A percentile compares a stretch with the other conserved stretches of the same genome.
Conservation (phyloP, 2,113 vertebrate species). For the Rhineura floridana region DNA sequence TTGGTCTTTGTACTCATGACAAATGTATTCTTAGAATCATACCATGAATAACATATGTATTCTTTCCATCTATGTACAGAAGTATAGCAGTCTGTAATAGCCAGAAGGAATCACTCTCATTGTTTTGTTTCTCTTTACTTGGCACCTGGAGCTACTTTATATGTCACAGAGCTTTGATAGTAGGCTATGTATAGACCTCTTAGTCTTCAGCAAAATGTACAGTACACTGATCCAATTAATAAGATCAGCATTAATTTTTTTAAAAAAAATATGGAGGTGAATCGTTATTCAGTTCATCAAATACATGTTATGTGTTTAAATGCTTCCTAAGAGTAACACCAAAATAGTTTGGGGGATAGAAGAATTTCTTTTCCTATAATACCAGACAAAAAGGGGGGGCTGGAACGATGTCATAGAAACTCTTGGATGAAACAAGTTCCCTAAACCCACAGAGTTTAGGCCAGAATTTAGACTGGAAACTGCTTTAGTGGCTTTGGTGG, state of each 20-base stretch:
- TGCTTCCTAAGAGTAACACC: slow-evolving; percentile 2
- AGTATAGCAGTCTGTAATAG: neutral
- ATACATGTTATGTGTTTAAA: slow-evolving; percentile 13
- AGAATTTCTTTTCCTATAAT: slow-evolving; percentile 17
- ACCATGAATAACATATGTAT: neutral
- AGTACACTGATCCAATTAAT: neutral
- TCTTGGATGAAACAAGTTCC: neutral
- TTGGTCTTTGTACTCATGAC: too few species aligned
- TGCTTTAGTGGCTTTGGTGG: neutral
- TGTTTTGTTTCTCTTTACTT: neutral
- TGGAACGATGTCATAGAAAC: neutral
- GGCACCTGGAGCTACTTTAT: neutral
- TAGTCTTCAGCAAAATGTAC: slow-evolving; percentile 45
- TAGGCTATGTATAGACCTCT: slow-evolving; percentile 43
- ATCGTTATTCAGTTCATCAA: neutral
- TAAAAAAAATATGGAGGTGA: slow-evolving; percentile 11
- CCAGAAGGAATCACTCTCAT: slow-evolving; percentile 40
- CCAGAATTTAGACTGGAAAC: neutral
- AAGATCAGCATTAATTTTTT: slow-evolving; percentile 21
- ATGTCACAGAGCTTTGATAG: slow-evolving; percentile 32
- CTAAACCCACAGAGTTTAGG: neutral
- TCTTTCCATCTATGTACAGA: slow-evolving; percentile 27
- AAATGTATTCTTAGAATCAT: neutral
- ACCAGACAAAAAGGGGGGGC: slow-evolving; percentile 8
- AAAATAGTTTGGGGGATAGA: neutral